Evolutionary conservation across 2,797 vertebrate genomes (phyloP), one percentile per base, ranked within the genome.

Genomic region (Echeneis naucrates): DNA sequence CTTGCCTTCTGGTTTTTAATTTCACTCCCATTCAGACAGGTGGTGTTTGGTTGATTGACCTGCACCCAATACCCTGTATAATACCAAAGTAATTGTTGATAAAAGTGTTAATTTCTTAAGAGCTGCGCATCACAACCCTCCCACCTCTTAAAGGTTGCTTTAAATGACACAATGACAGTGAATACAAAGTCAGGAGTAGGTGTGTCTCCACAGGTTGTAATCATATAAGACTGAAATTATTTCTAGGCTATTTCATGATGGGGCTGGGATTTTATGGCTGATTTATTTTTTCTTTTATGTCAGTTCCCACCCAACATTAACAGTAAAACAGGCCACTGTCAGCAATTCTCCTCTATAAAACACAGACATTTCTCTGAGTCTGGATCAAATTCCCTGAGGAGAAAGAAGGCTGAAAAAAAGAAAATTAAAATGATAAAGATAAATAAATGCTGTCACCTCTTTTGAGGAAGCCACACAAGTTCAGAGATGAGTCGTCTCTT

Each of bases 241-340:
- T 56, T 71, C 56, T 79, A 85, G 70, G 45, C 78, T 69, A 76
- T 82, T 73, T 69, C 9, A 13, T 54, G 51, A 61, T 27, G 14
- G 32, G 11, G 50, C 12, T n/a, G 30, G 7, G 48, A 38, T 33
- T 68, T 55, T 66, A 14, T 68, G 42, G 21, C 19, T 14, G 27
- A 61, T 45, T 21, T 11, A n/a, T 17, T 42, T 16, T 8, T 17
- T 42, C 42, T 77, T 77, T 77, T 5, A 42, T 66, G 23, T 61
- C 38, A n/a, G 5, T 71, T 64, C 17, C 5, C 11, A 48, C 17
- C 52, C 13, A 33, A 1, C 71, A 45, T 68, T 48, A 47, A 78
- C 42, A 5, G 37, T 57, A 78, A 72, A 76, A 51, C 5, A 13
- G 35, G 42, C 19, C 4, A 16, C 50, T 72, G 38, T 68, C 38